phyloP scores from a whole-genome alignment of 2,113 vertebrate species.

The Cochlearius cochlearius region DNA sequence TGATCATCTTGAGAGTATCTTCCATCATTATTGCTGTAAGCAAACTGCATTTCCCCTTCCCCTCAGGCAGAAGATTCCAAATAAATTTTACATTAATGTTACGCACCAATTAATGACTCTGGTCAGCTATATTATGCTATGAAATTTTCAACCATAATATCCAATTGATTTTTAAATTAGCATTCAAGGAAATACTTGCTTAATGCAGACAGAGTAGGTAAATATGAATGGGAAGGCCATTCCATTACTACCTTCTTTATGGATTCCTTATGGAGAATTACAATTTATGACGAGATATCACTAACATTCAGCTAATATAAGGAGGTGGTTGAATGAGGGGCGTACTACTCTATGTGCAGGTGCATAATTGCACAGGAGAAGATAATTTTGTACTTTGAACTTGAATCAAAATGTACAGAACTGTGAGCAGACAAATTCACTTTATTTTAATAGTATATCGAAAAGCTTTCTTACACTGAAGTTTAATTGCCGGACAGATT shows the following conservation, averaged over 20 bases:
- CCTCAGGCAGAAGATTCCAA: neutral
- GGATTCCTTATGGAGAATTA: neutral
- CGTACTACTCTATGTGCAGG: neutral
- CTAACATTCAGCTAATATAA: neutral
- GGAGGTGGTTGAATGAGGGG: neutral
- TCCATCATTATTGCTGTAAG: neutral
- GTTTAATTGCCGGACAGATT: neutral
- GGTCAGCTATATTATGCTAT: neutral
- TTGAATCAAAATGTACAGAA: neutral
- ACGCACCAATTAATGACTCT: neutral
- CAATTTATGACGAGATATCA: neutral
- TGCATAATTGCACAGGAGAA: neutral
- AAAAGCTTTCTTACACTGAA: neutral
- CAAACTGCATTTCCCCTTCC: neutral
- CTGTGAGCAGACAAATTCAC: neutral
- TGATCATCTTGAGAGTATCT: neutral
- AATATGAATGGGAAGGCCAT: neutral
- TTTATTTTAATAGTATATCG: neutral
- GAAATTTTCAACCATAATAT: neutral
- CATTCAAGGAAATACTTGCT: conserved; percentile 17
- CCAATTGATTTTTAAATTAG: conserved; percentile 1
- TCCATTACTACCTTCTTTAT: neutral
- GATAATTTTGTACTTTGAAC: neutral
- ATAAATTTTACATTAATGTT: neutral
- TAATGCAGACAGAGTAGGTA: neutral